Conservation (phyloP, 2,113 vertebrate genomes). For the Salminus brasiliensis region DNA sequence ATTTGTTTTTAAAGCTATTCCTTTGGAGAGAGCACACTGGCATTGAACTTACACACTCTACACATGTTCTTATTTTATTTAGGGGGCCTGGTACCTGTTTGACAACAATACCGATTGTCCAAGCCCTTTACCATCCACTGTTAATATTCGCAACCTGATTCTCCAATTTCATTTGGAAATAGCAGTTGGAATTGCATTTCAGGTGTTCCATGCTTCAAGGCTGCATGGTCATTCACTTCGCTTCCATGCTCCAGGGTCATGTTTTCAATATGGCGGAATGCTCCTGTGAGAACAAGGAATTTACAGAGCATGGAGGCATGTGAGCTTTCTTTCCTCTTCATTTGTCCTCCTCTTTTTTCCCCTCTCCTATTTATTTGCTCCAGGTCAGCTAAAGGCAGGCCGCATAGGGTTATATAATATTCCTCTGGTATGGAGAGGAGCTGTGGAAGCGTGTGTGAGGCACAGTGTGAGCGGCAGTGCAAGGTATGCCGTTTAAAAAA, state of each 20-base stretch:
- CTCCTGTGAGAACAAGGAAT: neutral
- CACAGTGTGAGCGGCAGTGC: constrained; percentile 23
- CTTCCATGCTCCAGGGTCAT: neutral
- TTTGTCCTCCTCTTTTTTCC: constrained; percentile 57
- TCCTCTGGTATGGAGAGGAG: constrained; percentile 9
- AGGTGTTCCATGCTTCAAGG: constrained; percentile 1
- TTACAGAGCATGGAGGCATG: neutral
- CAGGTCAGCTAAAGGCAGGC: neutral
- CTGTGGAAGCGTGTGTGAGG: constrained; percentile 11
- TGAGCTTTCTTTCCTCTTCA: constrained; percentile 58
- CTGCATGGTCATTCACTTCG: neutral
- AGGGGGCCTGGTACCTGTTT: neutral
- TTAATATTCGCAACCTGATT: neutral
- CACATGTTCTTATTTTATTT: neutral
- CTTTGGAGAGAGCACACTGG: neutral
- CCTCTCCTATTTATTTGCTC: neutral
- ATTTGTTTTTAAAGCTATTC: constrained; percentile 11
- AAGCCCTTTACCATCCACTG: neutral
- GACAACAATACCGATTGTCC: neutral
- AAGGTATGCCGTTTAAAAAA: constrained; percentile 41
- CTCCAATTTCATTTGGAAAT: neutral
- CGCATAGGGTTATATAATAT: constrained; percentile 24
- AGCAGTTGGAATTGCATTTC: neutral
- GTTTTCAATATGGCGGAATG: neutral
- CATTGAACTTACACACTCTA: neutral